Conservation (phyloP, 2,888 invertebrate genomes). For the Callyntrura sp. region DNA sequence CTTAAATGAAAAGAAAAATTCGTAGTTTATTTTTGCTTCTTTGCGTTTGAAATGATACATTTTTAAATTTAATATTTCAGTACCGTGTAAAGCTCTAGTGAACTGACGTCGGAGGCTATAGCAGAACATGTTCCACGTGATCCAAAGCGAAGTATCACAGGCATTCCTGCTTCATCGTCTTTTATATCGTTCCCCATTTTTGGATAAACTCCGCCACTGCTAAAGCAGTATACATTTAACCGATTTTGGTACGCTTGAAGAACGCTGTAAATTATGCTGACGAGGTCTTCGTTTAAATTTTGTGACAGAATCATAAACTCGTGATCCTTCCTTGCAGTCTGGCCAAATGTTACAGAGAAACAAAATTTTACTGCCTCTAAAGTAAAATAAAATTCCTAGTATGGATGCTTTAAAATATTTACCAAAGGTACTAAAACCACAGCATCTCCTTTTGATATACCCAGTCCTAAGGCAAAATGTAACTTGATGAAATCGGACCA, state of each 20-base stretch:
- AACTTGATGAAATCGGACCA: constrained; percentile 85
- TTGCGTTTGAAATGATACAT: no score
- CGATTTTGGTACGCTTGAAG: constrained; percentile 83
- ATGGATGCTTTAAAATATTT: constrained; percentile 55
- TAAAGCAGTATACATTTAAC: constrained; percentile 85
- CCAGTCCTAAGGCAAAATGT: constrained; percentile 85
- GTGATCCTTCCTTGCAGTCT: constrained; percentile 86
- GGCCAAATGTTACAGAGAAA: constrained; percentile 17
- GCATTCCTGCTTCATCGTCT: constrained; percentile 84
- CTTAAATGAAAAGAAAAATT: constrained; percentile 63
- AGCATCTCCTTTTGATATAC: constrained; percentile 84
- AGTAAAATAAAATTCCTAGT: no score
- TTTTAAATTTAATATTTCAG: constrained; percentile 76
- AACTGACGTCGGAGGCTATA: constrained; percentile 85
- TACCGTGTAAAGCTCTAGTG: constrained; percentile 86
- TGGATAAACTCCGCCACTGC: constrained; percentile 85
- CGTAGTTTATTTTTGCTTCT: no score
- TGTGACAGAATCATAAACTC: constrained; percentile 85
- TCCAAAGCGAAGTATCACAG: constrained; percentile 85
- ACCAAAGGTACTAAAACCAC: constrained; percentile 85
- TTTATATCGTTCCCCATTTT: constrained; percentile 64
- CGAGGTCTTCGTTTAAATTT: constrained; percentile 84
- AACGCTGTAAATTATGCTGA: constrained; percentile 85
- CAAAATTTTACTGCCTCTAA: no score
- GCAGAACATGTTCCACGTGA: constrained; percentile 85